These are phyloP conservation scores for Peromyscus aztecus DNA, from an alignment of 2,797 vertebrate species.

Conservation along the genomic window DNA sequence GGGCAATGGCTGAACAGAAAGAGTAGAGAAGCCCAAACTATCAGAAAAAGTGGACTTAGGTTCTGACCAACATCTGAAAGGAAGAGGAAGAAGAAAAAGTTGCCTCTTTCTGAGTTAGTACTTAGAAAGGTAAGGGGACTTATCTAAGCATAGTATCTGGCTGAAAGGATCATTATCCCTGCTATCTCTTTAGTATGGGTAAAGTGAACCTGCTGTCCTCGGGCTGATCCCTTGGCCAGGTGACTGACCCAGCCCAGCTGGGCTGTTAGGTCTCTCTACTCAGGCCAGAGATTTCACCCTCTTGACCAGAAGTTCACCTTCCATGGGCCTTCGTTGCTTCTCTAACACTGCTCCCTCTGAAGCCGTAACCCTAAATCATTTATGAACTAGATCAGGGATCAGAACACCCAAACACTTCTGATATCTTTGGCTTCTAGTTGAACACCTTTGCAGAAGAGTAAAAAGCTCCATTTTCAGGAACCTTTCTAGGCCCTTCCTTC, in stretches of 20 bases:
- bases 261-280: background rate
- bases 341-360: background rate
- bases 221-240: no score
- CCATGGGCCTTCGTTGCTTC: background rate
- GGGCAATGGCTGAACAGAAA: no score
- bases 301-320: background rate
- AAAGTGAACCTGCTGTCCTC: background rate
- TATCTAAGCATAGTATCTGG: background rate
- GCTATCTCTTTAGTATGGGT: background rate
- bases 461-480: constrained; percentile 2
- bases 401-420: background rate
- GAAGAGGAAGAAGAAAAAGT: background rate
- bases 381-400: background rate
- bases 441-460: background rate
- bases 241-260: background rate
- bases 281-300: background rate
- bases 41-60: background rate
- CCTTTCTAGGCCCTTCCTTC: background rate
- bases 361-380: background rate
- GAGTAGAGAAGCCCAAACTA: background rate
- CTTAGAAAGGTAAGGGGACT: background rate
- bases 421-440: background rate
- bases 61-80: background rate
- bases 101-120: background rate
- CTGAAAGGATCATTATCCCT: background rate